These are phyloP conservation scores for Percopsis transmontana DNA, from an alignment of 2,113 vertebrate genomes.

Conservation along the genomic window DNA sequence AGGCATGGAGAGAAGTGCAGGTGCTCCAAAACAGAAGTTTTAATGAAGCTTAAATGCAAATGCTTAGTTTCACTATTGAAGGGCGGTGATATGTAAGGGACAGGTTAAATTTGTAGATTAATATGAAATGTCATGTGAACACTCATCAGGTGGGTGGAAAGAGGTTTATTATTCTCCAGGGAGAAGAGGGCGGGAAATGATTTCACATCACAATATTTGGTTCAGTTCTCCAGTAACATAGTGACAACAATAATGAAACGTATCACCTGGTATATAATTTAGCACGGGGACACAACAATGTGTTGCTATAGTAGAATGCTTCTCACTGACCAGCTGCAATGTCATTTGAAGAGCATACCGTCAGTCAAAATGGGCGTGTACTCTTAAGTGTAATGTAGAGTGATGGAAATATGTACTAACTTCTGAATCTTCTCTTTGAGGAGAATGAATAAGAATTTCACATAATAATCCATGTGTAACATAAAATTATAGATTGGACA, in stretches of 20 bases:
- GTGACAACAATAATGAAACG: slow-evolving; percentile 38
- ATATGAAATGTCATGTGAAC: neutral
- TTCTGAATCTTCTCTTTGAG: neutral
- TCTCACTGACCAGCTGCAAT: neutral
- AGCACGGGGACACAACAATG: slow-evolving; percentile 50
- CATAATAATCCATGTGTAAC: no score
- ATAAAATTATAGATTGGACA: no score
- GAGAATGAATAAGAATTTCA: no score
- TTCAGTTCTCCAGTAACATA: no score
- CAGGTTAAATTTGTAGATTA: neutral
- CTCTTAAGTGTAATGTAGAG: no score
- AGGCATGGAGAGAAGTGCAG: slow-evolving; percentile 4
- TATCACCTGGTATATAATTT: slow-evolving; percentile 12
- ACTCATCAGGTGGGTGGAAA: neutral
- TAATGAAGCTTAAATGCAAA: neutral
- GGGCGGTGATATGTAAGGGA: neutral
- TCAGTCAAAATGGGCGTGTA: neutral
- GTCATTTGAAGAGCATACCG: neutral
- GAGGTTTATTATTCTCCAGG: neutral
- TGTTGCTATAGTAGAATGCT: slow-evolving; percentile 20
- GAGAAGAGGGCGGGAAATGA: no score
- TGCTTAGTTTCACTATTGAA: slow-evolving; percentile 2
- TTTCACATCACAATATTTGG: no score
- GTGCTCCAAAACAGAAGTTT: neutral
- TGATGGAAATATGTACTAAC: no score